Base-by-base conservation (phyloP, 2,797 vertebrate genomes). In the Phyllotis vaccarum region DNA sequence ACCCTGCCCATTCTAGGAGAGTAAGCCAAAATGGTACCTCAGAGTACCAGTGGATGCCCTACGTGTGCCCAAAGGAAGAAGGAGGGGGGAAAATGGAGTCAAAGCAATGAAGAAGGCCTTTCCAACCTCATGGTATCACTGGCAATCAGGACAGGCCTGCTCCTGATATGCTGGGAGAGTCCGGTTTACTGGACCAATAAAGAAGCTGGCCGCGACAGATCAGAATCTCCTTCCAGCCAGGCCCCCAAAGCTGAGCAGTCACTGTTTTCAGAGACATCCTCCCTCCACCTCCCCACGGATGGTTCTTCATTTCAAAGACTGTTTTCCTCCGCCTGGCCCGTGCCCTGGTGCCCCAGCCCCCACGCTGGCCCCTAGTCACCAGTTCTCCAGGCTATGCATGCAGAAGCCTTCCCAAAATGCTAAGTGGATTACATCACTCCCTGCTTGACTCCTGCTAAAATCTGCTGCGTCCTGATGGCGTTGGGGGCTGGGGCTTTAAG, bases 111-210 rank as follows among this genome's bases (percentile, higher is more conserved):
- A 27, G 68, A 56, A 5, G 3, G 54, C 49, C 29, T 8, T 64
- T 43, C 2, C 43, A 43, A 2, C 16, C 27, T 87, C 75, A 16
- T 0, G 0, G 52, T 13, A 8, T 40, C 17, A 0, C 22, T 13
- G 79, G 22, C 11, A 22, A 16, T 31, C 13, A 9, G 80, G 52
- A 40, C 24, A 90, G 7, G 29, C 12, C 16, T 6, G 70, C 70
- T 27, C 0, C 0, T 6, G 40, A 34, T 78, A 29, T 3, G n/a
- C 75, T 27, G 43, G 40, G 40, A 46, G 60, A 11, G 6, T 81
- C n/a, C 11, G 29, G 21, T 0, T 82, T 72, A 24, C 0, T 46
- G 86, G 89, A 7, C n/a, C 43, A 0, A 1, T 6, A 37, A 40
- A 40, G 31, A 17, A 10, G 13, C 49, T 34, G 6, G 7, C n/a